Conservation (phyloP, 1,140 invertebrate genomes). For the Protaetia brevitarsis region DNA sequence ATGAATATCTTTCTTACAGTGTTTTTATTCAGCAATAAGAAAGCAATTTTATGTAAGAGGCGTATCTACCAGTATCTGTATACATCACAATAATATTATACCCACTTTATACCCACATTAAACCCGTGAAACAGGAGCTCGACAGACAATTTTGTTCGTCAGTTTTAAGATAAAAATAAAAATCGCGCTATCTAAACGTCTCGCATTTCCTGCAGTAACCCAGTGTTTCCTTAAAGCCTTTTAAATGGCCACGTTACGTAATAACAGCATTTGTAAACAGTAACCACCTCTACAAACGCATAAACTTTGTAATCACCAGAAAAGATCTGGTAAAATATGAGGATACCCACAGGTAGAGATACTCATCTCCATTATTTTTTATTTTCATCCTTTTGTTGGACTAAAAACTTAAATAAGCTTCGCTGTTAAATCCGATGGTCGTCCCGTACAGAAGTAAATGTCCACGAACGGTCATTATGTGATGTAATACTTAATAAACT, state of each 20-base stretch:
- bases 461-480: no score
- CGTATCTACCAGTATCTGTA: no score
- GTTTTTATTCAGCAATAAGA: no score
- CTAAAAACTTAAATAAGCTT: not conserved
- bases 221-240: not conserved
- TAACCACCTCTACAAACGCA: not conserved
- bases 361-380: not conserved
- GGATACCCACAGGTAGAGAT: constrained; percentile 6
- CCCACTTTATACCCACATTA: no score
- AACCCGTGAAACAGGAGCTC: no score
- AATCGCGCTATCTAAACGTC: not conserved
- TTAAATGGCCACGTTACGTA: not conserved
- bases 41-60: no score
- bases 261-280: not conserved
- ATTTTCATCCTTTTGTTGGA: not conserved
- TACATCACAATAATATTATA: no score
- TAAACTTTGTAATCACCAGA: constrained; percentile 8
- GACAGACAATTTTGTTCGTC: no score
- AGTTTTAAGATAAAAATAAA: not conserved
- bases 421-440: no score
- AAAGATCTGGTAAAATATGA: constrained; percentile 9
- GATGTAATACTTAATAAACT: no score
- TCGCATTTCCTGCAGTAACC: not conserved
- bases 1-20: no score
- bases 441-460: no score